Conservation (phyloP, 1,140 invertebrate species). For the Venturia canescens region DNA sequence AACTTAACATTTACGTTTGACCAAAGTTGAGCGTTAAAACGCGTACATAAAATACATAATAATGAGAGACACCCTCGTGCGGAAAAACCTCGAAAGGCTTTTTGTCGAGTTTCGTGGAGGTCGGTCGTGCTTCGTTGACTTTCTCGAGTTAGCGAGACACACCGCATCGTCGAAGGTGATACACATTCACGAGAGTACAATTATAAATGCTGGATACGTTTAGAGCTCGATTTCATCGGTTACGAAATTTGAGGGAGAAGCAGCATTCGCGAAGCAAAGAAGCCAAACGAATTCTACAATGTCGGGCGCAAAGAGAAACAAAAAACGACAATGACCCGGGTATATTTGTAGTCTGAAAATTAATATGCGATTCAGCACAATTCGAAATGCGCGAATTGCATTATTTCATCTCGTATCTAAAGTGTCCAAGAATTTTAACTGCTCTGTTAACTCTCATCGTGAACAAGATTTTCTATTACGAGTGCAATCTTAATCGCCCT, state of each 20-base stretch:
- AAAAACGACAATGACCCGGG: no score
- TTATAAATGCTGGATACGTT: constrained; percentile 6
- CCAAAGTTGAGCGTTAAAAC: neutral
- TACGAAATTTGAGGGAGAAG: neutral
- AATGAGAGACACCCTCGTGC: constrained; percentile 11
- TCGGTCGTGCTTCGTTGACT: constrained; percentile 19
- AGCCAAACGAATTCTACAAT: no score
- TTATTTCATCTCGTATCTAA: neutral
- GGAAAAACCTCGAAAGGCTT: constrained; percentile 34
- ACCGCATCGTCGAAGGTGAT: constrained; percentile 23
- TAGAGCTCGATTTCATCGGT: constrained; percentile 1
- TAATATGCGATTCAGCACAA: neutral
- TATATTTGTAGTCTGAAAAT: no score
- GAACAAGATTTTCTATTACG: neutral
- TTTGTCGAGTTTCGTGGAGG: constrained; percentile 29
- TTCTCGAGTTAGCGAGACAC: constrained; percentile 17
- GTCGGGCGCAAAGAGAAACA: no score
- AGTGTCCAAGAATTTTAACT: neutral
- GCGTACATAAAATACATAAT: neutral
- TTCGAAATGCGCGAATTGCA: neutral
- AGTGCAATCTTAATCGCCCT: neutral
- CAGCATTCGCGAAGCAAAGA: no score
- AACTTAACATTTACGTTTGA: constrained; percentile 5
- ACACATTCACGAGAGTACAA: constrained; percentile 14
- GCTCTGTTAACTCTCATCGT: neutral